Percentiles rank a stretch among this genome's conserved stretches.
phyloP scores from a whole-genome alignment of 2,797 vertebrate genomes.

The Atherinosoma microstoma region DNA sequence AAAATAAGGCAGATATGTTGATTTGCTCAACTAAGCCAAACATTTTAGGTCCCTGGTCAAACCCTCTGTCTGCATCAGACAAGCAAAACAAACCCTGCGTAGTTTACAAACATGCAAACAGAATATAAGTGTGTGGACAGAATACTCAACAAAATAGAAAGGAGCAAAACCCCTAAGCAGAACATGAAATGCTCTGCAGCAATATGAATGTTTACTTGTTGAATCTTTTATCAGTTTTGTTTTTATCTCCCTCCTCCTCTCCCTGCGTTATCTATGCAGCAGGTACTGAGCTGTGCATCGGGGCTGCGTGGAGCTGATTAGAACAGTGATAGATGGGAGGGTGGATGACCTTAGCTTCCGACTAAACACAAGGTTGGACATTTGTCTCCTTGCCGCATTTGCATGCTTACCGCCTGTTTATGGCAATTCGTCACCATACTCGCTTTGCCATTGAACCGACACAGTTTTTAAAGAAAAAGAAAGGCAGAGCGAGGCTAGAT shows the following conservation, averaged over 20 bases:
- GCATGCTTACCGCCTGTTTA: slow-evolving; percentile 79
- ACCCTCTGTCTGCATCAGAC: slow-evolving; percentile 35
- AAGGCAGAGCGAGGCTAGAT: slow-evolving; percentile 40
- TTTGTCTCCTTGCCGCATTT: slow-evolving; percentile 82
- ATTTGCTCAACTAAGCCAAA: slow-evolving; percentile 15
- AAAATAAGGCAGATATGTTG: slow-evolving; percentile 35
- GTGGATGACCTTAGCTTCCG: slow-evolving; percentile 82
- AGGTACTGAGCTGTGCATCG: slow-evolving; percentile 64
- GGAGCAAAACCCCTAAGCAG: slow-evolving; percentile 8
- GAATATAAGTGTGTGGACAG: background rate
- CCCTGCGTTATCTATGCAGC: slow-evolving; percentile 76
- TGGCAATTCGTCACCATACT: slow-evolving; percentile 79
- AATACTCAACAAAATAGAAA: slow-evolving; percentile 9
- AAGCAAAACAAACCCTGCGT: slow-evolving; percentile 36
- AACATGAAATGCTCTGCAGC: slow-evolving; percentile 23
- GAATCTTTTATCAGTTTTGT: slow-evolving; percentile 78
- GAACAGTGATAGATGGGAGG: slow-evolving; percentile 83
- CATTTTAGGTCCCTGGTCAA: slow-evolving; percentile 40
- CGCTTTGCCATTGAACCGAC: slow-evolving; percentile 63
- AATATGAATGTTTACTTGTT: slow-evolving; percentile 78
- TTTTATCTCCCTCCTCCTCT: slow-evolving; percentile 48
- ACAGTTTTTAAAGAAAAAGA: background rate
- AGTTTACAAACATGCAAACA: slow-evolving; percentile 29
- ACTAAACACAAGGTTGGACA: slow-evolving; percentile 85
- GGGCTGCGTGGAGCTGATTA: slow-evolving; percentile 83